A percentile compares a stretch with the other conserved stretches of the same genome.
Conservation (phyloP, 2,113 vertebrate genomes). For the Prolemur simus region DNA sequence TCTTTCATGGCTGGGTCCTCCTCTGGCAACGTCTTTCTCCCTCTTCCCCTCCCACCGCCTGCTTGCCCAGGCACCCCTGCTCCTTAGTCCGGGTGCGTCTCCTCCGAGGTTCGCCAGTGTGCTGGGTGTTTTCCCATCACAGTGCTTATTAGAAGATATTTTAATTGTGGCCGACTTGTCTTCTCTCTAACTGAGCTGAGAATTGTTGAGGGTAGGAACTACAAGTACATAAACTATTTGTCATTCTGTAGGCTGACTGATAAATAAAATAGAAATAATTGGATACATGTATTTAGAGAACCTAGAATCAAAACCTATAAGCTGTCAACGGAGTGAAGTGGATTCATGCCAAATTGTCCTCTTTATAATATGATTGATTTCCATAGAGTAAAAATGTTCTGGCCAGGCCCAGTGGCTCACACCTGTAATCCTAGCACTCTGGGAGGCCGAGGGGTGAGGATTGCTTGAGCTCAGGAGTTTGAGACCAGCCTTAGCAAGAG, state of each 20-base stretch:
- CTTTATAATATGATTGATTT: neutral
- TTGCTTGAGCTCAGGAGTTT: no score
- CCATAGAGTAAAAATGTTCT: conserved; percentile 31
- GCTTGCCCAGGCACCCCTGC: neutral
- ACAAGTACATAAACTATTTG: neutral
- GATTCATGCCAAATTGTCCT: neutral
- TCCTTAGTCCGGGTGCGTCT: fast-evolving
- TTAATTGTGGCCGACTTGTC: neutral
- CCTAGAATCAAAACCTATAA: neutral
- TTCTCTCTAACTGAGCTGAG: neutral
- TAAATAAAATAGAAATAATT: neutral
- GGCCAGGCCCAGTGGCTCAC: no score
- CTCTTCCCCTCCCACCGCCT: neutral
- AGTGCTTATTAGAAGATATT: neutral
- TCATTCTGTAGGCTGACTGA: neutral
- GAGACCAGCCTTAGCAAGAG: no score
- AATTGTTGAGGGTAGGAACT: neutral
- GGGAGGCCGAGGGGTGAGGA: no score
- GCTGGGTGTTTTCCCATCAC: neutral
- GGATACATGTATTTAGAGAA: neutral
- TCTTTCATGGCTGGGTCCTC: neutral
- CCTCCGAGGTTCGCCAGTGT: neutral
- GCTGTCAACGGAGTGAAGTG: neutral
- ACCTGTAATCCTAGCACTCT: no score
- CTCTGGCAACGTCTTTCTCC: neutral